Evolutionary conservation across 2,888 invertebrate species (phyloP), one percentile per base, ranked within the genome.

Genomic region (Actias luna): DNA sequence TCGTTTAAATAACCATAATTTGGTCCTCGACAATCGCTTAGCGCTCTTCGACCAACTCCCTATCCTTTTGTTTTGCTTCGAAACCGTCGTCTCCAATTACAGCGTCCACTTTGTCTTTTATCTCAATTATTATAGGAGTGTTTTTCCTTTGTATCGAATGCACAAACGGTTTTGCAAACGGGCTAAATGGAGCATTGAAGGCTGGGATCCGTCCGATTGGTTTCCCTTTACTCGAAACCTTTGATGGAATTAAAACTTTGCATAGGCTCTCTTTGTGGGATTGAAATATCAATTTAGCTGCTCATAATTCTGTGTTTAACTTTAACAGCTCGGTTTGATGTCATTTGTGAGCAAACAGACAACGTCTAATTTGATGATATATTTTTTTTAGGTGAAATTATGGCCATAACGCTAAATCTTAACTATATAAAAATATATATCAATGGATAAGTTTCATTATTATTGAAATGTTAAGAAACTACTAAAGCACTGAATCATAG

Each of bases 241-340:
- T 77, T 77, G 74, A 76, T 72, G 74, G 74, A 68, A 78, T 79
- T 75, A 77, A 70, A 76, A 79, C 69, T 77, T 75, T 67, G 61
- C 27, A 52, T 64, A 72, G 65, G 29, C 29, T 70, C 67, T 70
- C 63, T 60, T 67, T 35, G 64, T 69, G 64, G 67, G 63, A 69
- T 69, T 66, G 66, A 65, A 69, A 70, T 69, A 65, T 67, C 64
- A 58, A 60, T 29, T 55, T 29, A 16, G 29, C 29, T 29, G 14
- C 29, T 29, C 8, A 16, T 29, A n/a, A 8, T 55, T 27, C 22
- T 25, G 8, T 50, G 29, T 46, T 29, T 55, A 29, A n/a, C n/a
- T 29, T 55, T 55, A 29, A 55, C 29, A 29, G 16, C n/a, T 57
- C 33, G 46, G 58, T 55, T 55, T 29, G 29, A 27, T 5, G n/a